Evolutionary conservation across 2,797 vertebrate genomes (phyloP).

Genomic region (Myripristis jacobus): DNA sequence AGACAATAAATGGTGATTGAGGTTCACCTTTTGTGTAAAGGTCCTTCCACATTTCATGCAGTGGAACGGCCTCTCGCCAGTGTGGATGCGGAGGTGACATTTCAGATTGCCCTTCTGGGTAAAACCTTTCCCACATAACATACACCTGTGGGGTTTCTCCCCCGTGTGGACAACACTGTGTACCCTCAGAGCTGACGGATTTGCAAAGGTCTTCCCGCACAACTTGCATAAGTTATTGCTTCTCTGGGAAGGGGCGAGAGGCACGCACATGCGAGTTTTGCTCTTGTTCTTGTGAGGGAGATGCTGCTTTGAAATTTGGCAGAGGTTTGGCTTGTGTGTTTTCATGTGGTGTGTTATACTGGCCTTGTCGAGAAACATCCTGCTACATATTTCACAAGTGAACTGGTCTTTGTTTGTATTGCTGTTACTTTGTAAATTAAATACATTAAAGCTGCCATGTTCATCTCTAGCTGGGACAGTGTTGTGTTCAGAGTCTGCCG

Average conservation of each 20-base stretch:
- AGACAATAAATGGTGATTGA: slow-evolving; percentile 75
- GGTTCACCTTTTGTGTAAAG: slow-evolving; percentile 79
- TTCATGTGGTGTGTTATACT: slow-evolving; percentile 76
- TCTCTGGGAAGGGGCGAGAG: slow-evolving; percentile 16
- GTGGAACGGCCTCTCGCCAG: slow-evolving; percentile 75
- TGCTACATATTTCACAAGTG: slow-evolving; percentile 68
- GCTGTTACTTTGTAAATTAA: slow-evolving; percentile 14
- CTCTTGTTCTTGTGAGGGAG: slow-evolving; percentile 62
- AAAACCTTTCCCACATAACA: slow-evolving; percentile 78
- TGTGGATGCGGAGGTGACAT: slow-evolving; percentile 80
- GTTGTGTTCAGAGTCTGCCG: slow-evolving; percentile 18
- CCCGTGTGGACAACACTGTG: slow-evolving; percentile 82
- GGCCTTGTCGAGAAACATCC: slow-evolving; percentile 71
- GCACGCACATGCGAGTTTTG: slow-evolving; percentile 67
- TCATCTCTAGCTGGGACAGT: slow-evolving; percentile 21
- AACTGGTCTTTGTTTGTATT: slow-evolving; percentile 44
- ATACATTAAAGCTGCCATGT: slow-evolving; percentile 35
- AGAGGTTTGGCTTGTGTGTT: slow-evolving; percentile 72
- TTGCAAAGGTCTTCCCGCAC: slow-evolving; percentile 78
- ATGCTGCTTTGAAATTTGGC: slow-evolving; percentile 71
- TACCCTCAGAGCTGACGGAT: slow-evolving; percentile 72
- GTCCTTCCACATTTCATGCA: slow-evolving; percentile 76
- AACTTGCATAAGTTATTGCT: slow-evolving; percentile 61
- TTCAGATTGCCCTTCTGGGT: slow-evolving; percentile 83
- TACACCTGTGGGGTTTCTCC: slow-evolving; percentile 80